Evolutionary conservation across 2,888 invertebrate species (phyloP).

Genomic region (Hyposoter didymator): DNA sequence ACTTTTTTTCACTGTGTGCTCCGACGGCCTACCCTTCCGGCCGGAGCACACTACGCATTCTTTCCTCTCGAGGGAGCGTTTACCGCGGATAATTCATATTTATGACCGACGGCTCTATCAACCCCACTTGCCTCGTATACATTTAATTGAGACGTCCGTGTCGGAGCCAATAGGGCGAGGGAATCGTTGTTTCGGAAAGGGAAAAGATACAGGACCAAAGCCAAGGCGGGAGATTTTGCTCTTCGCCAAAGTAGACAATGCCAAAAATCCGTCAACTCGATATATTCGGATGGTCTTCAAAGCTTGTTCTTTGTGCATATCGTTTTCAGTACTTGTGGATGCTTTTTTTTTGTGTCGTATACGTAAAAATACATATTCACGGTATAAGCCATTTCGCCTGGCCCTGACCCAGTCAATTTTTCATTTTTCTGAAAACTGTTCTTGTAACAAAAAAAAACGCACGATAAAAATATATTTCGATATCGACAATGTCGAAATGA

Average conservation of each 20-base stretch:
- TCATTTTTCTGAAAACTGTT: no score
- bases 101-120: constrained; percentile 83
- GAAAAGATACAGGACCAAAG: constrained; percentile 39
- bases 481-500: no score
- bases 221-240: constrained; percentile 31
- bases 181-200: constrained; percentile 68
- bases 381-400: neutral
- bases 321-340: constrained; percentile 21
- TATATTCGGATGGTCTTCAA: constrained; percentile 30
- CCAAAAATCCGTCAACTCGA: constrained; percentile 47
- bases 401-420: no score
- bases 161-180: constrained; percentile 83
- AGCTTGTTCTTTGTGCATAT: constrained; percentile 37
- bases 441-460: no score
- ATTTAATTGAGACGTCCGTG: constrained; percentile 84
- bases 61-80: constrained; percentile 80
- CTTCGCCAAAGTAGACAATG: constrained; percentile 41
- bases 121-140: constrained; percentile 82
- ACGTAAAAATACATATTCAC: neutral
- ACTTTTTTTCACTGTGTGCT: constrained; percentile 29
- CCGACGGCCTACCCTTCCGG: constrained; percentile 58
- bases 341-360: neutral
- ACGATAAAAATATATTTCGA: no score
- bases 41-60: constrained; percentile 48
- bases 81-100: constrained; percentile 84